Conservation (phyloP, 2,797 vertebrate genomes). For the Pangasius krempfi region DNA sequence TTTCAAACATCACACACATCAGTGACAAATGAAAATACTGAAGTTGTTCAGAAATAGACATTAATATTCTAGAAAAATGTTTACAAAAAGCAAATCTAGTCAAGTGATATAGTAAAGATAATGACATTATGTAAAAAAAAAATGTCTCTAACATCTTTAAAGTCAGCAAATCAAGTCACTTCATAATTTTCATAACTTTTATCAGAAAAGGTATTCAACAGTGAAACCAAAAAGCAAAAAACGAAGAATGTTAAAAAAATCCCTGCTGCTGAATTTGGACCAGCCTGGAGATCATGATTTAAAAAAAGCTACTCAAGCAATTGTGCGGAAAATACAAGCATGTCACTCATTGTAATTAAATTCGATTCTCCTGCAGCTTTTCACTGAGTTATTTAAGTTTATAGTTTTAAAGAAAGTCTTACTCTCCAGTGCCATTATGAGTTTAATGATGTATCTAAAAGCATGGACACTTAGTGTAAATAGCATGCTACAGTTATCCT, state of each 20-base stretch:
- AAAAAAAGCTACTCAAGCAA: background rate
- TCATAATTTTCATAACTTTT: background rate
- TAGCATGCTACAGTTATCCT: background rate
- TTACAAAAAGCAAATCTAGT: background rate
- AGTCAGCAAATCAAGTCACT: background rate
- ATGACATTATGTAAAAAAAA: background rate
- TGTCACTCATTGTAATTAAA: background rate
- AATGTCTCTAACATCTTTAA: background rate
- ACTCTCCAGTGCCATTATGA: background rate
- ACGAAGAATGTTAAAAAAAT: background rate
- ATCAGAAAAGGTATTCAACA: background rate
- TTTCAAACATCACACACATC: background rate
- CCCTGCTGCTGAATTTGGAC: background rate
- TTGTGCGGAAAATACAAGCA: background rate
- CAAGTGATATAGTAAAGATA: background rate
- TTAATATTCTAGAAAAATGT: background rate
- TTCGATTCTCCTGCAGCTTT: background rate
- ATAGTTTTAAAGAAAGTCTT: background rate
- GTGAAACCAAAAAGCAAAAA: background rate
- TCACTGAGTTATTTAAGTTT: background rate
- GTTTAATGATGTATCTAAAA: background rate
- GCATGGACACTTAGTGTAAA: background rate
- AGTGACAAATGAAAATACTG: background rate
- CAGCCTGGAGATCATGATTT: background rate
- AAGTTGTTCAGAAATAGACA: background rate